Percentiles rank a stretch among this genome's conserved stretches.
These are phyloP conservation scores for Yponomeuta plumbellus DNA, from an alignment of 2,888 invertebrate species.

Conservation along the genomic window DNA sequence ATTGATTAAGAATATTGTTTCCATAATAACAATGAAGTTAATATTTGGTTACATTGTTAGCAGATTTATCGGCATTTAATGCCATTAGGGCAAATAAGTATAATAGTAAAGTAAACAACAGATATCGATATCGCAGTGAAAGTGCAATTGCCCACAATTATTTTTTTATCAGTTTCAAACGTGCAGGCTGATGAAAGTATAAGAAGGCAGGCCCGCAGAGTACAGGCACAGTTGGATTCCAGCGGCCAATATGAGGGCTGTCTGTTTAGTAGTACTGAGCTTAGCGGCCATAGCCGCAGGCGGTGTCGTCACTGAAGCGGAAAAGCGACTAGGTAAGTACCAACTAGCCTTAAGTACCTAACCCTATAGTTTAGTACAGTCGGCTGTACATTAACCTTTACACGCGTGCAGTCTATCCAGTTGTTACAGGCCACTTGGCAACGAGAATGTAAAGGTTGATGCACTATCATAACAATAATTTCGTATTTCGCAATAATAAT, in stretches of 20 bases:
- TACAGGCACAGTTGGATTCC: conserved; percentile 34
- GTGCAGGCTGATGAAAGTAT: neutral
- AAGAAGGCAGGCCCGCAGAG: conserved; percentile 34
- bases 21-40: too few relatives aligned
- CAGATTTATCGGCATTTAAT: too few relatives aligned
- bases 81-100: neutral
- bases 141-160: neutral
- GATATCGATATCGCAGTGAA: neutral
- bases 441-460: too few relatives aligned
- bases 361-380: too few relatives aligned
- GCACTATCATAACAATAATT: too few relatives aligned
- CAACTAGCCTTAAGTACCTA: neutral
- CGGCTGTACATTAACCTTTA: too few relatives aligned
- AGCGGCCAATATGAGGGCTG: conserved; percentile 53
- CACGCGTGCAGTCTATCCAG: too few relatives aligned
- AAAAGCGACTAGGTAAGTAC: conserved; percentile 43
- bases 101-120: neutral
- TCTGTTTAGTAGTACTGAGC: conserved; percentile 46
- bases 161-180: neutral
- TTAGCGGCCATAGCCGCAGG: conserved; percentile 55
- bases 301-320: conserved; percentile 43
- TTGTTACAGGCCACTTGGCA: too few relatives aligned
- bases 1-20: too few relatives aligned
- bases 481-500: too few relatives aligned
- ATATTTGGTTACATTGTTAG: too few relatives aligned